Conservation (phyloP, 2,888 invertebrate genomes). For the Cryptocephalus moraei region DNA sequence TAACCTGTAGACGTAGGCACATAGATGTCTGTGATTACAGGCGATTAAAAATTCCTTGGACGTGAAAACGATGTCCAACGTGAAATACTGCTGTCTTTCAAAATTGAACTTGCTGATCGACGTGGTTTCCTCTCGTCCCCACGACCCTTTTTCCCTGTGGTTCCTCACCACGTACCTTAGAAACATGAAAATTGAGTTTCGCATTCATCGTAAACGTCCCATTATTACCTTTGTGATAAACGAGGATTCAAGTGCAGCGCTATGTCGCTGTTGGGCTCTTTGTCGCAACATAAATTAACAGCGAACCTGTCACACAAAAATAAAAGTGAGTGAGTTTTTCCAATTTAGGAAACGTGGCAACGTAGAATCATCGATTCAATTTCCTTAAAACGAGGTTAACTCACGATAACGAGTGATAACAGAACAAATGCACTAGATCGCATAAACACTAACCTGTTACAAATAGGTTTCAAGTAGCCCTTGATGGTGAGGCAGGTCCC, state of each 20-base stretch:
- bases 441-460: constrained; percentile 20
- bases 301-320: constrained; percentile 45
- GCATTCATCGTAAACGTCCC: background rate
- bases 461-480: constrained; percentile 19
- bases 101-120: background rate
- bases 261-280: constrained; percentile 38
- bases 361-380: background rate
- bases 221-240: constrained; percentile 54
- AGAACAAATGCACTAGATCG: background rate
- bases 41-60: background rate
- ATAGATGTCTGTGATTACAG: background rate
- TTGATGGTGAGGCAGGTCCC: constrained; percentile 25
- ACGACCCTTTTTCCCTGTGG: background rate
- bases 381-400: background rate
- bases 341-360: background rate
- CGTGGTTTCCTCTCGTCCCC: background rate
- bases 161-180: background rate
- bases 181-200: background rate
- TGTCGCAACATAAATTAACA: constrained; percentile 47
- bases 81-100: background rate
- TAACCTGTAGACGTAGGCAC: background rate
- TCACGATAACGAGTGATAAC: no score
- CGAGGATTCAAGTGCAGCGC: constrained; percentile 77
- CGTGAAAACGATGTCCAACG: background rate
- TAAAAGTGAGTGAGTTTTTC: no score